phyloP scores from a whole-genome alignment of 2,888 invertebrate species.

The Embidobia sp. region DNA sequence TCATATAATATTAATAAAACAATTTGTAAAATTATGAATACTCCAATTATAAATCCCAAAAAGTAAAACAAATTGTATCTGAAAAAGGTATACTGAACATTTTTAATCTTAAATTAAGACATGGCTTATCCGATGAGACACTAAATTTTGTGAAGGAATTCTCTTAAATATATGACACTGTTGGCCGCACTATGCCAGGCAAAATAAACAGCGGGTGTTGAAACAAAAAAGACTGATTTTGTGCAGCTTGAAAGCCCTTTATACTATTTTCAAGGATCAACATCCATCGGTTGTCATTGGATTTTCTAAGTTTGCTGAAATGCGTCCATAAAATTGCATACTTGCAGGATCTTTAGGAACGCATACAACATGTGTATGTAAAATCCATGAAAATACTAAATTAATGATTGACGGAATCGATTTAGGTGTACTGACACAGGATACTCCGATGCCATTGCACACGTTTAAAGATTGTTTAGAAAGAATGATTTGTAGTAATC shows the following conservation, averaged over 20 bases:
- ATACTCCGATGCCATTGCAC: neutral
- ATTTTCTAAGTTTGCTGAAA: constrained; percentile 5
- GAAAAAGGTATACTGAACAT: neutral
- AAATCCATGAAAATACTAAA: constrained; percentile 1
- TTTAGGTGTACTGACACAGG: neutral
- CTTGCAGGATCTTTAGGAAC: constrained; percentile 1
- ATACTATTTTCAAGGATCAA: neutral
- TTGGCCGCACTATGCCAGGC: neutral
- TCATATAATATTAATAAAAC: no score
- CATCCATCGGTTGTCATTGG: neutral
- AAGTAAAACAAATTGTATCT: neutral
- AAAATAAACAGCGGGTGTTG: neutral
- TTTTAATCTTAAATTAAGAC: neutral
- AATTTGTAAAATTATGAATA: no score
- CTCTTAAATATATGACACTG: neutral
- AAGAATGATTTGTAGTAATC: neutral
- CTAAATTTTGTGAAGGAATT: neutral
- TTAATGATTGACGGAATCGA: constrained; percentile 6
- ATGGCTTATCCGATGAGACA: neutral
- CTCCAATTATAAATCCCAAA: neutral
- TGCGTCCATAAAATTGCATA: neutral
- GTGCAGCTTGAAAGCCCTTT: neutral
- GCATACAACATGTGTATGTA: constrained; percentile 1
- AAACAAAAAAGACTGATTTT: constrained; percentile 4
- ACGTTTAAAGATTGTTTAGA: constrained; percentile 10